phyloP scores from a whole-genome alignment of 2,888 invertebrate species.

The Balanococcus diminutus region DNA sequence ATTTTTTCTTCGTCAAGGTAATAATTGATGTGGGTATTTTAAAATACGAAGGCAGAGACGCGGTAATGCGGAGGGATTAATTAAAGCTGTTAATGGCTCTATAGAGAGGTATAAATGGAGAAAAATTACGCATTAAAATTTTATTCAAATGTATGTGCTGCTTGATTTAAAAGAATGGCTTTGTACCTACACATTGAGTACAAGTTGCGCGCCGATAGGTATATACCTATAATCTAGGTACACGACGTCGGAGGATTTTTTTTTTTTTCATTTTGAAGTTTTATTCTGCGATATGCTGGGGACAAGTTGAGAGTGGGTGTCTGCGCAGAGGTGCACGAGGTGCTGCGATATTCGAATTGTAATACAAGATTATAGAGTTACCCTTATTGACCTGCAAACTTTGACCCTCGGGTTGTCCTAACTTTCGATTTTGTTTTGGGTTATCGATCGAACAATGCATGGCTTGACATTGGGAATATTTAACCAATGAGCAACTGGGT shows the following conservation, averaged over 20 bases:
- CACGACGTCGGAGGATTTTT: neutral
- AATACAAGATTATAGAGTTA: neutral
- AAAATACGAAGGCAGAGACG: neutral
- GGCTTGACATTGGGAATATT: neutral
- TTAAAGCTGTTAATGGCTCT: neutral
- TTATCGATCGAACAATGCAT: neutral
- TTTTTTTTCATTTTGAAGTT: no score
- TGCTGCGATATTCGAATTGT: neutral
- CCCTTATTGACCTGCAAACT: conserved; percentile 21
- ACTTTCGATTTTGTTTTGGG: conserved; percentile 29
- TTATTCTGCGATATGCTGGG: neutral
- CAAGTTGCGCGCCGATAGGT: no score
- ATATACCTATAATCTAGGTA: no score
- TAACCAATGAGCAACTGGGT: neutral
- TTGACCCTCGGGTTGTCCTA: conserved; percentile 3
- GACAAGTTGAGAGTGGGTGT: neutral
- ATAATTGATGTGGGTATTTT: conserved; percentile 11
- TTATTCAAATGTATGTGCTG: neutral
- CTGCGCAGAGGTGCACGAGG: neutral
- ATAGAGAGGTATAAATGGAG: neutral
- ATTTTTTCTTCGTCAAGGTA: neutral
- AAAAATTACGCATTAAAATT: conserved; percentile 1
- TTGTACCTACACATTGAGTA: no score
- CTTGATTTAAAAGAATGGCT: neutral
- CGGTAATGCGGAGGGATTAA: neutral